Percentiles rank a stretch among this genome's conserved stretches.
phyloP scores from a whole-genome alignment of 2,797 vertebrate species.

The Crenuchus spilurus region DNA sequence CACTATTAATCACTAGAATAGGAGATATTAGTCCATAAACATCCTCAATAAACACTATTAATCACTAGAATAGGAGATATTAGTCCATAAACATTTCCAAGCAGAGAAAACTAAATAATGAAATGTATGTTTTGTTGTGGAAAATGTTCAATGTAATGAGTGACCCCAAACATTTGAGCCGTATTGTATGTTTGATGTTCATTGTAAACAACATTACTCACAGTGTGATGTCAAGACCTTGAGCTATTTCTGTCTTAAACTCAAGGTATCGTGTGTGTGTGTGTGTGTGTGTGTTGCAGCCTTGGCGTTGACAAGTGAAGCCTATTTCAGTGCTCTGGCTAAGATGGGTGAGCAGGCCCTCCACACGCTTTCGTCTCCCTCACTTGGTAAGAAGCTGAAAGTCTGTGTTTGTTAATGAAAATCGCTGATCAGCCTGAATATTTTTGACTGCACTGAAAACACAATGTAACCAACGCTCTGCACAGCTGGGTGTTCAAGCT shows the following conservation, averaged over 20 bases:
- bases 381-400: constrained; percentile 81
- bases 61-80: too few relatives aligned
- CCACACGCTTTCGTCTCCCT: constrained; percentile 87
- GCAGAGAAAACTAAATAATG: too few relatives aligned
- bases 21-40: too few relatives aligned
- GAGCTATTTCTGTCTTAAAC: constrained; percentile 53
- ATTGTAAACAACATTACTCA: constrained; percentile 14
- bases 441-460: too few relatives aligned
- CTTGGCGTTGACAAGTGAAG: constrained; percentile 85
- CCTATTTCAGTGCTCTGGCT: constrained; percentile 90
- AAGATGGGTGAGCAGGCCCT: constrained; percentile 93
- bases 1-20: too few relatives aligned
- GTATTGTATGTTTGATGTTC: constrained; percentile 15
- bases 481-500: too few relatives aligned
- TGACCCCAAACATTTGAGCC: too few relatives aligned
- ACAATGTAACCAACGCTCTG: too few relatives aligned
- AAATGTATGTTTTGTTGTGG: too few relatives aligned
- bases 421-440: constrained; percentile 18
- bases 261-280: constrained; percentile 20
- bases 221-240: constrained; percentile 29
- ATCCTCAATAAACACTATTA: too few relatives aligned
- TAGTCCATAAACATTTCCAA: too few relatives aligned
- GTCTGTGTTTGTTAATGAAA: constrained; percentile 30
- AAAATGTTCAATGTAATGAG: too few relatives aligned
- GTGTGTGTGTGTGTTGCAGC: constrained; percentile 68